These are phyloP conservation scores for Gorsachius goisagi DNA, from an alignment of 2,113 vertebrate species.

Conservation along the genomic window DNA sequence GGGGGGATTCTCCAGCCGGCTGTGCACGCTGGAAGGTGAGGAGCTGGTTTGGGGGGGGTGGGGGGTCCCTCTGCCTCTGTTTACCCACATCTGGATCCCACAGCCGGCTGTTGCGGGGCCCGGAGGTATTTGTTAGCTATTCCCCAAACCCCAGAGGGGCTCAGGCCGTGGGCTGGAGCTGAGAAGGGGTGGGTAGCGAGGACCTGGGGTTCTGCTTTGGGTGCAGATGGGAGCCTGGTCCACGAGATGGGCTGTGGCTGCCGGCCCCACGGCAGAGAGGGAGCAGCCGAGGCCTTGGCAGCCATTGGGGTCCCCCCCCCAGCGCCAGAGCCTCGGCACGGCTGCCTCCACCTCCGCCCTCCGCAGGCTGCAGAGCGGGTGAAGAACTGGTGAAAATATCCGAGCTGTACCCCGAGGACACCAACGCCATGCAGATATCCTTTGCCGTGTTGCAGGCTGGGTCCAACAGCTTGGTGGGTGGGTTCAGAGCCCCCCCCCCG, in stretches of 20 bases:
- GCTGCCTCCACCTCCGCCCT: not conserved
- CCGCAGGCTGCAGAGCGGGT: slow-evolving; percentile 76
- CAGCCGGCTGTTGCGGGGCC: not conserved
- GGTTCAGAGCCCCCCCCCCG: not conserved
- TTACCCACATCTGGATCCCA: not conserved
- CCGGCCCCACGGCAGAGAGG: not conserved
- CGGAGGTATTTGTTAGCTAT: rapidly evolving
- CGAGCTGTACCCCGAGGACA: slow-evolving; percentile 88
- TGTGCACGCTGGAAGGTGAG: slow-evolving; percentile 87
- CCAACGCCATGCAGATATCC: slow-evolving; percentile 93
- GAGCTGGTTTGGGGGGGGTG: rapidly evolving
- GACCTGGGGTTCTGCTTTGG: not conserved
- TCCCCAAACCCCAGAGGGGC: not conserved
- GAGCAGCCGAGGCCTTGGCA: not conserved
- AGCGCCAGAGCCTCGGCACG: rapidly evolving
- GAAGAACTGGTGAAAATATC: slow-evolving; percentile 68
- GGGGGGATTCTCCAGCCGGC: slow-evolving; percentile 89
- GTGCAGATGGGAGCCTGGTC: not conserved
- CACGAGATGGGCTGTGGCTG: not conserved
- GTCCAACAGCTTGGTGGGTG: rapidly evolving
- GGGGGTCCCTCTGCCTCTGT: not conserved
- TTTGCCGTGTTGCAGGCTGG: not conserved
- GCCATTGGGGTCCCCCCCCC: rapidly evolving
- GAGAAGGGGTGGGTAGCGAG: rapidly evolving
- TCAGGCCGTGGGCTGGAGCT: not conserved